Evolutionary conservation across 2,888 invertebrate species (phyloP), one percentile per base, ranked within the genome.

Genomic region (Drosophila koepferae): DNA sequence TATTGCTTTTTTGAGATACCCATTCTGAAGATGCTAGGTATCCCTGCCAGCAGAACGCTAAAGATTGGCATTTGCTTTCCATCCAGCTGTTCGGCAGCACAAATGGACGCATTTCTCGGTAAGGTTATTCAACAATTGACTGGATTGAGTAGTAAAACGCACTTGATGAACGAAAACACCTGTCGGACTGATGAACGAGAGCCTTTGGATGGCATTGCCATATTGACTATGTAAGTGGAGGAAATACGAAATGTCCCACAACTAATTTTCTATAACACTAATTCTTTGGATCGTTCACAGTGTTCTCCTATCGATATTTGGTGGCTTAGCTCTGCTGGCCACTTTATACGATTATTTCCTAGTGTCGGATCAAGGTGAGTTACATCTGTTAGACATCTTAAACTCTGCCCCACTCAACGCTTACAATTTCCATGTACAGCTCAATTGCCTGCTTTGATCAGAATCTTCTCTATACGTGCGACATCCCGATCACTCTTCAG

Each of bases 51-150:
- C 12, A 31, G 1, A 0, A 18, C 12, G 7, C 3, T 91, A 0
- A 74, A 71, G 12, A 58, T 87, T 4, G 92, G 78, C 0, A 73
- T 90, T n/a, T 91, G 92, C 55, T 77, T 91, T 31, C 91, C 91
- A 6, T 46, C 74, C 9, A 60, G 82, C 16, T 91, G 91, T 31
- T 56, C 69, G 5, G 62, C 86, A 1, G 34, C 43, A 2, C 61
- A 84, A 5, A 74, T 80, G 49, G 72, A 89, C 55, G 18, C 28
- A 0, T 44, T 91, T 10, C 28, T 90, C 2, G 74, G 70, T 1
- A 51, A 36, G 3, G 43, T 74, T 2, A 4, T 86, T 0, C 18
- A 71, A 12, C 41, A 58, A 2, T 2, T 81, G 6, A 63, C 77
- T 1, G 61, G 63, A 20, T 9, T 70, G 0, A 28, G 8, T 6